Conservation (phyloP, 1,140 invertebrate species). For the Tetraneura akinire region DNA sequence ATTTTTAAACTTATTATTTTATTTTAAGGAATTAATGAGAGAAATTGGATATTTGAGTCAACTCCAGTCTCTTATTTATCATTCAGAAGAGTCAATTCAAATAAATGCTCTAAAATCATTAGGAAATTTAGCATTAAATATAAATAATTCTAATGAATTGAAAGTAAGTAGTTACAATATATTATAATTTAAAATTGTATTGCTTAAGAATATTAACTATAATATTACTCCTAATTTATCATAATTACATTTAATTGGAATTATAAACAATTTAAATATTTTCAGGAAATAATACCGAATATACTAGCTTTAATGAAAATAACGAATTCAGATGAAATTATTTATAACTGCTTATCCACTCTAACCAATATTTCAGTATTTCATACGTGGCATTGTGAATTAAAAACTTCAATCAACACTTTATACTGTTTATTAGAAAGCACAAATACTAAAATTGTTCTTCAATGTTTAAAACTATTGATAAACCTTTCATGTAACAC, state of each 20-base stretch:
- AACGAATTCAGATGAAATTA: constrained; percentile 55
- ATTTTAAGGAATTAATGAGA: constrained; percentile 62
- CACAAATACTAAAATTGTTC: constrained; percentile 58
- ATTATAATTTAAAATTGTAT: neutral
- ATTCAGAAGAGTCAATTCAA: constrained; percentile 58
- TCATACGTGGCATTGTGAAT: constrained; percentile 61
- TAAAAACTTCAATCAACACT: constrained; percentile 59
- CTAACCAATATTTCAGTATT: constrained; percentile 62
- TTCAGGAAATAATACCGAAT: constrained; percentile 60
- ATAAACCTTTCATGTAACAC: constrained; percentile 69
- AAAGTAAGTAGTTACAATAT: constrained; percentile 58
- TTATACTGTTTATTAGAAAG: constrained; percentile 60
- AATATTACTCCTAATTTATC: too few relatives aligned
- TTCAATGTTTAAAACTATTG: constrained; percentile 67
- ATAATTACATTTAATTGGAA: too few relatives aligned
- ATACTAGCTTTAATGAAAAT: constrained; percentile 59
- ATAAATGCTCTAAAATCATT: constrained; percentile 61
- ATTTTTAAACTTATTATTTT: neutral
- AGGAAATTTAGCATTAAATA: constrained; percentile 63
- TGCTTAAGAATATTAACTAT: too few relatives aligned
- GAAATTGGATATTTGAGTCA: constrained; percentile 63
- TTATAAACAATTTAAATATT: neutral
- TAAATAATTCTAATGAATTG: constrained; percentile 63
- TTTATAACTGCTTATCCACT: constrained; percentile 58
- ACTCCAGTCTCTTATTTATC: constrained; percentile 60